Evolutionary conservation across 2,113 vertebrate genomes (phyloP).

Genomic region (Maccullochella peelii): DNA sequence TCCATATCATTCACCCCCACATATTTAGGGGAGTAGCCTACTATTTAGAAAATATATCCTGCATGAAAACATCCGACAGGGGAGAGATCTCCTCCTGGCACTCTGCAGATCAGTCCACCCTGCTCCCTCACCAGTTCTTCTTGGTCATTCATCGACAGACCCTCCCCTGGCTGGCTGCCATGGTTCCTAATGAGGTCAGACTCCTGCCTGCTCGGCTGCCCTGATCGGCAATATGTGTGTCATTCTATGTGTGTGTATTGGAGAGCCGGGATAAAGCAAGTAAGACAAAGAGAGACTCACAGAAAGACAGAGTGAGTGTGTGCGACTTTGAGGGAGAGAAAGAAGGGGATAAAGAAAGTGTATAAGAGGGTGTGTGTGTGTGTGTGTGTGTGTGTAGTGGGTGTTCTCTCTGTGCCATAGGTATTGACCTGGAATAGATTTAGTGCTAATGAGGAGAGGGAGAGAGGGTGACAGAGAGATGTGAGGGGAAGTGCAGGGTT

Average conservation of each 20-base stretch:
- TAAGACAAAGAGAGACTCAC: conserved; percentile 44
- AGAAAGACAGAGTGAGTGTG: conserved; percentile 26
- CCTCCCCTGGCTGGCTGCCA: conserved; percentile 48
- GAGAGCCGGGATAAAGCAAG: conserved; percentile 6
- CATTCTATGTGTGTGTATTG: conserved; percentile 18
- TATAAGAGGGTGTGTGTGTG: conserved; percentile 23
- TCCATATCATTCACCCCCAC: not conserved
- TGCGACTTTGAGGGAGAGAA: conserved; percentile 17
- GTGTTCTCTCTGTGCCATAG: conserved; percentile 31
- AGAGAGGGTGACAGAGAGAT: conserved; percentile 20
- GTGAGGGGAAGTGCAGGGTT: conserved; percentile 37
- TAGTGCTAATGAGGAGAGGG: conserved; percentile 59
- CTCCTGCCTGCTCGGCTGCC: conserved; percentile 49
- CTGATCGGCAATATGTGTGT: conserved; percentile 58
- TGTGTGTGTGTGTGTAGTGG: conserved; percentile 10
- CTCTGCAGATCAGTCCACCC: conserved; percentile 20
- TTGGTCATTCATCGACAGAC: conserved; percentile 50
- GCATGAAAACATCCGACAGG: not conserved
- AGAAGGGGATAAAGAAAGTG: not conserved
- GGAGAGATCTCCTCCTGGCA: conserved; percentile 29
- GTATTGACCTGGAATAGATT: conserved; percentile 68
- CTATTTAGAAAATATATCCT: not conserved
- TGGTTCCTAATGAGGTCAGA: conserved; percentile 73
- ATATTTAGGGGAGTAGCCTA: not conserved
- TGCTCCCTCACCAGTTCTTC: conserved; percentile 20